Evolutionary conservation across 2,888 invertebrate genomes (phyloP).

Genomic region (Germaria angustata): DNA sequence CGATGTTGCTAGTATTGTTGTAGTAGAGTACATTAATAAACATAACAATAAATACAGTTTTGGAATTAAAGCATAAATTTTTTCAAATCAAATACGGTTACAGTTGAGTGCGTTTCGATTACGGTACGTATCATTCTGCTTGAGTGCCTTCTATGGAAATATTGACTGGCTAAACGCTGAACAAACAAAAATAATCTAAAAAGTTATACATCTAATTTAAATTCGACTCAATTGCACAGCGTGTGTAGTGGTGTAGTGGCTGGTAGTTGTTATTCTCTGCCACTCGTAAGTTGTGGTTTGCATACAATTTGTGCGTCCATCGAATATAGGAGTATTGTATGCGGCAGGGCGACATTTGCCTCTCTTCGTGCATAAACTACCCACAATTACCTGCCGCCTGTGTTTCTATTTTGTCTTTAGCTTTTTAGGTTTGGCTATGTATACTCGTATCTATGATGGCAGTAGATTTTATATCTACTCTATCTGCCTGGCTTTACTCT

Average conservation of each 20-base stretch:
- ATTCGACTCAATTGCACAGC: constrained; percentile 48
- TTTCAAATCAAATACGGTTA: constrained; percentile 38
- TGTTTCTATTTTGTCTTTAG: constrained; percentile 23
- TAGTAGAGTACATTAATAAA: constrained; percentile 31
- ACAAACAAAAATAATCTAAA: not conserved
- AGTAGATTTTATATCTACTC: constrained; percentile 31
- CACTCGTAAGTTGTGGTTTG: constrained; percentile 31
- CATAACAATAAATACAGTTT: constrained; percentile 40
- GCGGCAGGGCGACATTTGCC: not conserved
- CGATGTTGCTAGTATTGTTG: not conserved
- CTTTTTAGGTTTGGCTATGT: constrained; percentile 14
- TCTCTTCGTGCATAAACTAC: constrained; percentile 26
- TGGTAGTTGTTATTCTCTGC: constrained; percentile 28
- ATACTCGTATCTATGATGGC: constrained; percentile 40
- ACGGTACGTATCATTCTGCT: constrained; percentile 60
- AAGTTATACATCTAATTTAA: constrained; percentile 8
- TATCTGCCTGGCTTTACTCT: constrained; percentile 17
- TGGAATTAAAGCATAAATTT: constrained; percentile 32
- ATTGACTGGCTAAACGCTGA: constrained; percentile 4
- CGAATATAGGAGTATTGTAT: not conserved
- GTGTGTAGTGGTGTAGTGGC: not conserved
- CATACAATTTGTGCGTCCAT: constrained; percentile 51
- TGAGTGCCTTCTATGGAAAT: constrained; percentile 54
- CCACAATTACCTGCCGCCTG: constrained; percentile 53
- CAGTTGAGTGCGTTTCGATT: constrained; percentile 56